Percentiles rank a stretch among this genome's conserved stretches.
phyloP scores from a whole-genome alignment of 1,140 invertebrate genomes.

The Atta cephalotes region DNA sequence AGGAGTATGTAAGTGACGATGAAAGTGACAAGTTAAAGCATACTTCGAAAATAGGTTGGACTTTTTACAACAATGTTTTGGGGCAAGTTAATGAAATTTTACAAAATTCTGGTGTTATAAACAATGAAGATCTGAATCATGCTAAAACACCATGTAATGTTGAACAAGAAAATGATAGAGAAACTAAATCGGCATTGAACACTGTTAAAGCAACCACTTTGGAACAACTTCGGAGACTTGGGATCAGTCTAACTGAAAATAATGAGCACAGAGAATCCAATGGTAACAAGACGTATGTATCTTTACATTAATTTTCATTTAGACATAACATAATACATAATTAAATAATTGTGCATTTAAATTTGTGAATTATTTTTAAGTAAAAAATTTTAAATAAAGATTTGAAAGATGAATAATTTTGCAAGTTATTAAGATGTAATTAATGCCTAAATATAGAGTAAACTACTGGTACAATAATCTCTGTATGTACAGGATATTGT shows the following conservation, averaged over 20 bases:
- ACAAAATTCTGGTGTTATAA: conserved; percentile 78
- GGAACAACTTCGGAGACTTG: conserved; percentile 85
- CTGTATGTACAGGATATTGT: not conserved
- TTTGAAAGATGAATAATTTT: not conserved
- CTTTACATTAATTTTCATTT: conserved; percentile 11
- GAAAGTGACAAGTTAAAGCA: conserved; percentile 83
- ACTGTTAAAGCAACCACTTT: conserved; percentile 85
- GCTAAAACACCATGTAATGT: conserved; percentile 30
- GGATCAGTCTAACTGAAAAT: conserved; percentile 83
- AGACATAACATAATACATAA: not conserved
- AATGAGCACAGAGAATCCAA: conserved; percentile 71
- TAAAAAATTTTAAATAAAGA: not conserved
- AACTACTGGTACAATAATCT: not conserved
- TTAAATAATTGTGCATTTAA: not conserved
- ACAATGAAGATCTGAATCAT: conserved; percentile 60
- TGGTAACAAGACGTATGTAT: conserved; percentile 71
- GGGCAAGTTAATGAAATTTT: conserved; percentile 87
- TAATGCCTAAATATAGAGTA: not conserved
- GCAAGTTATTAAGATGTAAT: not conserved
- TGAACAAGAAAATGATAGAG: conserved; percentile 66
- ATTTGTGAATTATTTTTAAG: not conserved
- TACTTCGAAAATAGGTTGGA: conserved; percentile 88
- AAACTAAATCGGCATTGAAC: conserved; percentile 79
- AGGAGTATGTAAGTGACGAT: conserved; percentile 87
- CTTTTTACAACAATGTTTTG: conserved; percentile 90